Evolutionary conservation across 2,797 vertebrate species (phyloP), one percentile per base, ranked within the genome.

Genomic region (Typhlichthys eigenmanni): DNA sequence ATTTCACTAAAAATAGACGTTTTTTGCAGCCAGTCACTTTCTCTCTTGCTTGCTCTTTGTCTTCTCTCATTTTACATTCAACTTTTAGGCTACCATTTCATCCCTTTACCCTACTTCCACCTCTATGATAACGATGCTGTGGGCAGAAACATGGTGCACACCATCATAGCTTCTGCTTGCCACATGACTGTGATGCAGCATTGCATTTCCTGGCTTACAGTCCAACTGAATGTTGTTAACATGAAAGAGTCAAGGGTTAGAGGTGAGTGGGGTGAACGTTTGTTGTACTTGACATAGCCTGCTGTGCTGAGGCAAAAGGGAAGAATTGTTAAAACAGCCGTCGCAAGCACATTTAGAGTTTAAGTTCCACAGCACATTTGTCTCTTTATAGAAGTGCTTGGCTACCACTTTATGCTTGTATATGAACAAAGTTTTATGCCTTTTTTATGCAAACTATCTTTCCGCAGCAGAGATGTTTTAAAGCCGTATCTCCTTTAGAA

Each of bases 101-200:
- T 57, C 51, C 14, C 9, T 47, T 16, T 16, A 7, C 46, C 7
- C 11, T 4, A 13, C 13, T 4, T 56, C n/a, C 55, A 9, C 19
- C 14, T 51, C 32, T 45, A 32, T 51, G 47, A 61, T 59, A 55
- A 68, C 62, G 60, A 75, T 68, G 68, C 61, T 11, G 70, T 66
- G 53, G 61, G 62, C 50, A 72, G 65, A 75, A 55, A 68, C 65
- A 65, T 65, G 34, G 34, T 38, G 5, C 34, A 38, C 34, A 55
- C 63, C 63, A 68, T 60, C 51, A 51, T 47, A 54, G 62, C 66
- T 64, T 70, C 60, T 62, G 48, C 56, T 71, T 55, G 71, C 65
- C 47, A 72, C 68, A 79, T 68, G 63, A 47, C 32, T 10, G 1
- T 58, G 56, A 64, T 67, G 69, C 73, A 71, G 59, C 63, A 47